phyloP scores from a whole-genome alignment of 1,140 invertebrate genomes.

The Penaeus indicus region DNA sequence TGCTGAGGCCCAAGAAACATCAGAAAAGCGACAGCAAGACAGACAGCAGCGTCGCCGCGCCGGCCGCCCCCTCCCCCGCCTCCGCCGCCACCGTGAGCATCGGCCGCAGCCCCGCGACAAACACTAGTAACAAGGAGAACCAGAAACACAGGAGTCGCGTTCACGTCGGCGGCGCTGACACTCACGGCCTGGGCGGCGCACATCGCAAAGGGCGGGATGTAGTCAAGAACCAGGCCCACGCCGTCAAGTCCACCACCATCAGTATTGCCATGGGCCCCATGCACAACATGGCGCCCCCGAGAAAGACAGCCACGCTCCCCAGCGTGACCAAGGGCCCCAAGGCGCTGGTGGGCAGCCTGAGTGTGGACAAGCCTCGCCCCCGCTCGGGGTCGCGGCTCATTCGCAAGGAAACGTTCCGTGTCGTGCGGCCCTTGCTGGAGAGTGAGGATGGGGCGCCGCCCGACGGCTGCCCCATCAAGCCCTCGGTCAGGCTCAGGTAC shows the following conservation, averaged over 20 bases:
- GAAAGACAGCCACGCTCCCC: background rate
- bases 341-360: no score
- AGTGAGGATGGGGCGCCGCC: background rate
- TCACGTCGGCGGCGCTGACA: slow-evolving; percentile 43
- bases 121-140: slow-evolving; percentile 43
- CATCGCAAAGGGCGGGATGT: background rate
- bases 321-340: no score
- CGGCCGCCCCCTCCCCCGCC: background rate
- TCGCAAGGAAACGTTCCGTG: slow-evolving; percentile 56
- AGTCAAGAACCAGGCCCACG: background rate
- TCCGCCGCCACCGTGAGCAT: background rate
- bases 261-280: slow-evolving; percentile 52
- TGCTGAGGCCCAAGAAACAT: slow-evolving; percentile 31
- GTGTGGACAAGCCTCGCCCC: slow-evolving; percentile 15
- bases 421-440: slow-evolving; percentile 19
- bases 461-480: slow-evolving; percentile 44
- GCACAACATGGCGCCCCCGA: slow-evolving; percentile 15
- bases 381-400: slow-evolving; percentile 50
- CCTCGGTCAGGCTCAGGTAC: slow-evolving; percentile 53
- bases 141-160: slow-evolving; percentile 54
- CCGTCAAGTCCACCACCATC: slow-evolving; percentile 55
- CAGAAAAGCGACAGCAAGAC: background rate
- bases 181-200: background rate
- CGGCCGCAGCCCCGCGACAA: background rate
- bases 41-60: no score